Conservation (phyloP, 2,113 vertebrate species). For the Lathamus discolor region DNA sequence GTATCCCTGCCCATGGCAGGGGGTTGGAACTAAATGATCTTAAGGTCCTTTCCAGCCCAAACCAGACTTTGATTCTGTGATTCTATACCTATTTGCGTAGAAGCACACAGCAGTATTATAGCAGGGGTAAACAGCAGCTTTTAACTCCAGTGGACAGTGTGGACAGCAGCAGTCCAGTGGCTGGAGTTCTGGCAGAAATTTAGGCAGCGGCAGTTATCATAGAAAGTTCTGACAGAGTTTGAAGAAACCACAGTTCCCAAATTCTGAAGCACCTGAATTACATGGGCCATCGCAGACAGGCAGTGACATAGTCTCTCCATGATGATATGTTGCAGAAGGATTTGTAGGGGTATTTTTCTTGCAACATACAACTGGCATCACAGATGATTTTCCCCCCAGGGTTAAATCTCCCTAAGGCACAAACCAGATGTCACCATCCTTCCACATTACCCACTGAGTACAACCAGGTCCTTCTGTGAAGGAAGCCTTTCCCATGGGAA, state of each 20-base stretch:
- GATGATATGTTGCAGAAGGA: background rate
- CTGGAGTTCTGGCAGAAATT: background rate
- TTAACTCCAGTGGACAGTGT: background rate
- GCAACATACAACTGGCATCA: background rate
- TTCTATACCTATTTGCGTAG: background rate
- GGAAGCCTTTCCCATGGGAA: background rate
- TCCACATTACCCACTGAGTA: background rate
- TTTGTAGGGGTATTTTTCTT: background rate
- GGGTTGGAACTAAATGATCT: background rate
- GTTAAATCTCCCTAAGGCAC: background rate
- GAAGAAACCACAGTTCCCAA: background rate
- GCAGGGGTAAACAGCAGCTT: background rate
- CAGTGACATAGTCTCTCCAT: background rate
- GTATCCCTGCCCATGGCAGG: background rate
- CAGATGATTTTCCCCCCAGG: background rate
- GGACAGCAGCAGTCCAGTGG: background rate
- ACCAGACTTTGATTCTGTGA: background rate
- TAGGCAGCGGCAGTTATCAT: background rate
- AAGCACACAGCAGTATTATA: background rate
- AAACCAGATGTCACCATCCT: background rate
- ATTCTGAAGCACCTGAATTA: background rate
- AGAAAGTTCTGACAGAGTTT: background rate
- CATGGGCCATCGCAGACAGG: background rate
- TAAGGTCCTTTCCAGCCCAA: background rate
- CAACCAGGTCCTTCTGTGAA: background rate